Percentiles rank a stretch among this genome's conserved stretches.
phyloP scores from a whole-genome alignment of 1,140 invertebrate genomes.

The Tetramorium simillimum region DNA sequence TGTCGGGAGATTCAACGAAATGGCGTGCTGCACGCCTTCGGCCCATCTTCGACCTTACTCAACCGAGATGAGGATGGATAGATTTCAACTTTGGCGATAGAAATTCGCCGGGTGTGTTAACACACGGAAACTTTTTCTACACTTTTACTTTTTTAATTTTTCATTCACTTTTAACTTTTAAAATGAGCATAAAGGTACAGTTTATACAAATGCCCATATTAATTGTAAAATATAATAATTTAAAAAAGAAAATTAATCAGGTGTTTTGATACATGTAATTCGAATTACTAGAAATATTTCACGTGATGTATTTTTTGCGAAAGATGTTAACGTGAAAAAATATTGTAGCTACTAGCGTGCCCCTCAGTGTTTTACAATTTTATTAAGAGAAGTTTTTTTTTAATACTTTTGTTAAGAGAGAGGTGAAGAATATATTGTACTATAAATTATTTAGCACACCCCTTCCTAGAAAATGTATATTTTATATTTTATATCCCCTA shows the following conservation, averaged over 20 bases:
- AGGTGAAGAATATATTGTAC: not conserved
- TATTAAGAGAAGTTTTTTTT: not conserved
- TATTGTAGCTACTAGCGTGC: not conserved
- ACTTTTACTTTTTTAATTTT: not conserved
- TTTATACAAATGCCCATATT: not conserved
- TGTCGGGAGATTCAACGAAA: constrained; percentile 46
- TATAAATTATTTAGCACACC: not conserved
- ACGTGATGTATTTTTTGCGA: not conserved
- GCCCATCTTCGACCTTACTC: constrained; percentile 24
- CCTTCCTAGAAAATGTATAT: not conserved
- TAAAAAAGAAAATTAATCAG: not conserved
- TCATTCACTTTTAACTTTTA: not conserved
- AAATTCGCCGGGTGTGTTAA: not conserved
- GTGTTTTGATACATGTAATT: not conserved
- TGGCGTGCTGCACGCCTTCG: constrained; percentile 47
- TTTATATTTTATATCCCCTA: not conserved
- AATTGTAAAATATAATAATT: not conserved
- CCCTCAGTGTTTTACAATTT: not conserved
- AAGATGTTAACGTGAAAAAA: not conserved
- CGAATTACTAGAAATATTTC: not conserved
- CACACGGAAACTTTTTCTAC: not conserved
- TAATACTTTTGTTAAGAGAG: not conserved
- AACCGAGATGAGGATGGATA: not conserved
- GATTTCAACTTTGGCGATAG: not conserved
- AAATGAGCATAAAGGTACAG: not conserved